Conservation (phyloP, 2,113 vertebrate species). For the Hassar affinis region DNA sequence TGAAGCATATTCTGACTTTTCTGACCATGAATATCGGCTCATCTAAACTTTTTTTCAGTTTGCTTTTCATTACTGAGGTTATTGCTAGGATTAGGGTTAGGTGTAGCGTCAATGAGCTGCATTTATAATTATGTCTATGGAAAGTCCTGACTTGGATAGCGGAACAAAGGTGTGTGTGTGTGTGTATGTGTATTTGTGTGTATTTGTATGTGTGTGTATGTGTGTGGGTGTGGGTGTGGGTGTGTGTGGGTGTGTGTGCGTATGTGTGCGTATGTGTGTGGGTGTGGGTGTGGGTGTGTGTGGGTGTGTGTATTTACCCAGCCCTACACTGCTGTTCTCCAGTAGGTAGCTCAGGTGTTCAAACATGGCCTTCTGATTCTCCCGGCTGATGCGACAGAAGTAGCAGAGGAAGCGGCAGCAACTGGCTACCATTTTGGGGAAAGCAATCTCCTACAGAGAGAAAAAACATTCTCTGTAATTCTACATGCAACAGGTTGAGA, state of each 20-base stretch:
- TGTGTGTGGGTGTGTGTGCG: no score
- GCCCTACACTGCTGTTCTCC: slow-evolving; percentile 95
- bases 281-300: not conserved
- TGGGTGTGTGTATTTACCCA: slow-evolving; percentile 71
- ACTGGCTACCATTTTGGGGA: slow-evolving; percentile 98
- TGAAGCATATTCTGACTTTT: no score
- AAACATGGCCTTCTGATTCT: slow-evolving; percentile 99
- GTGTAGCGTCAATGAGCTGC: no score
- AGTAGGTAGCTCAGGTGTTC: slow-evolving; percentile 95
- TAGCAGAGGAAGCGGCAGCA: slow-evolving; percentile 97
- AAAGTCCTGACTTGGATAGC: no score
- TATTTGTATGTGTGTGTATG: not conserved
- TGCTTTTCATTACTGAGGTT: no score
- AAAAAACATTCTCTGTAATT: slow-evolving; percentile 26
- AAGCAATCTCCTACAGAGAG: slow-evolving; percentile 81
- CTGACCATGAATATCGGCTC: no score
- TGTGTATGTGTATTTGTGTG: no score
- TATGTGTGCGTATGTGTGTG: not conserved
- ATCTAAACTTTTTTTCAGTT: no score
- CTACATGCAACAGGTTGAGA: not conserved
- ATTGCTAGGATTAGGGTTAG: no score
- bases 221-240: no score
- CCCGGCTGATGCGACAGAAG: slow-evolving; percentile 97
- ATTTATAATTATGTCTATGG: no score
- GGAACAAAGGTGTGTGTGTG: no score